These are phyloP conservation scores for Ptilonorhynchus violaceus DNA, from an alignment of 2,113 vertebrate genomes.

Conservation along the genomic window DNA sequence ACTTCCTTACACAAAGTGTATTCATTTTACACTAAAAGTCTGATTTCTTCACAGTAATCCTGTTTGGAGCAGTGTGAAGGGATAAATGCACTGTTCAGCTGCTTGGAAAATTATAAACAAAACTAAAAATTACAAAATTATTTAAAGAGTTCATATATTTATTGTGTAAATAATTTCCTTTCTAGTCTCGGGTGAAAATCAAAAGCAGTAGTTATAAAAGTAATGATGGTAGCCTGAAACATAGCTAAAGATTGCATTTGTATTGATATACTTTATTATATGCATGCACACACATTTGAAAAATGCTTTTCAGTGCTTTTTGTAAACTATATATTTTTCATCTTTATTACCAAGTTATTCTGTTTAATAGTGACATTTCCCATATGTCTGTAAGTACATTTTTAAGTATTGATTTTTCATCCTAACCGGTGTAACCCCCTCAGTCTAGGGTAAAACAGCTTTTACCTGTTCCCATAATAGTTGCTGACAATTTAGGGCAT, in stretches of 20 bases:
- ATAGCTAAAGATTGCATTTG: neutral
- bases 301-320: neutral
- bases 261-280: neutral
- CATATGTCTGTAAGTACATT: neutral
- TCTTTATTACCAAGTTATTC: neutral
- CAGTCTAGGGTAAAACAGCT: neutral
- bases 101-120: neutral
- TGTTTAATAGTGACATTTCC: neutral
- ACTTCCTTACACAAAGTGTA: neutral
- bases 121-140: neutral
- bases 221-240: neutral
- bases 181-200: neutral
- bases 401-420: neutral
- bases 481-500: neutral
- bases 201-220: neutral
- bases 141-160: neutral
- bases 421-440: neutral
- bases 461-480: neutral
- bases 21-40: neutral
- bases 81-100: neutral
- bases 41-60: neutral
- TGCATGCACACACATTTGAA: neutral
- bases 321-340: neutral
- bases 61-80: neutral
- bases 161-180: neutral